These are phyloP conservation scores for Helleia helle DNA, from an alignment of 2,888 invertebrate genomes.

Conservation along the genomic window DNA sequence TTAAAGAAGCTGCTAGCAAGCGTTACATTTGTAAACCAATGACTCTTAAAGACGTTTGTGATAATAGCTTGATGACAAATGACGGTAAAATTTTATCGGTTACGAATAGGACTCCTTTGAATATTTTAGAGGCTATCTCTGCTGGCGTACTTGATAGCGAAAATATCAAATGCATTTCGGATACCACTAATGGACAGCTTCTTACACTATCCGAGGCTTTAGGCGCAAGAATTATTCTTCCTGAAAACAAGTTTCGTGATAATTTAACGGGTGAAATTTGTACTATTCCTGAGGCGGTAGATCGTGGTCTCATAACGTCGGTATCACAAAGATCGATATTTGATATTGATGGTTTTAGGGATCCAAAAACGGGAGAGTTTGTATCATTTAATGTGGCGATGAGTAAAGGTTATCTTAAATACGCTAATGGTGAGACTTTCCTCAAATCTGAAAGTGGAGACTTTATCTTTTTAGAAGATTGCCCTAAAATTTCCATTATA, in stretches of 20 bases:
- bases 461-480: slow-evolving; percentile 84
- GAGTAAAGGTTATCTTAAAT: slow-evolving; percentile 83
- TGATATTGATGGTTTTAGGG: slow-evolving; percentile 92
- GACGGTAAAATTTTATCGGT: slow-evolving; percentile 87
- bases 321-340: slow-evolving; percentile 91
- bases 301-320: slow-evolving; percentile 90
- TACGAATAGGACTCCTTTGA: slow-evolving; percentile 81
- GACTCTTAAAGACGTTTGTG: slow-evolving; percentile 92
- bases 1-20: slow-evolving; percentile 87
- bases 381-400: slow-evolving; percentile 89
- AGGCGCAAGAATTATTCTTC: slow-evolving; percentile 83
- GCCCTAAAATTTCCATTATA: slow-evolving; percentile 83
- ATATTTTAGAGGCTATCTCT: slow-evolving; percentile 88
- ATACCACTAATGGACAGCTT: slow-evolving; percentile 84
- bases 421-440: slow-evolving; percentile 81
- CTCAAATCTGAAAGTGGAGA: slow-evolving; percentile 83
- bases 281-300: slow-evolving; percentile 89
- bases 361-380: slow-evolving; percentile 85
- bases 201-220: slow-evolving; percentile 90
- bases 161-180: slow-evolving; percentile 86
- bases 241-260: slow-evolving; percentile 84
- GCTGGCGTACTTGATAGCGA: slow-evolving; percentile 91
- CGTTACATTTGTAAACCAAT: slow-evolving; percentile 90
- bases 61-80: slow-evolving; percentile 84
- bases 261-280: slow-evolving; percentile 81